Base-by-base conservation (phyloP, 2,797 vertebrate genomes). In the Buphagus erythrorhynchus region DNA sequence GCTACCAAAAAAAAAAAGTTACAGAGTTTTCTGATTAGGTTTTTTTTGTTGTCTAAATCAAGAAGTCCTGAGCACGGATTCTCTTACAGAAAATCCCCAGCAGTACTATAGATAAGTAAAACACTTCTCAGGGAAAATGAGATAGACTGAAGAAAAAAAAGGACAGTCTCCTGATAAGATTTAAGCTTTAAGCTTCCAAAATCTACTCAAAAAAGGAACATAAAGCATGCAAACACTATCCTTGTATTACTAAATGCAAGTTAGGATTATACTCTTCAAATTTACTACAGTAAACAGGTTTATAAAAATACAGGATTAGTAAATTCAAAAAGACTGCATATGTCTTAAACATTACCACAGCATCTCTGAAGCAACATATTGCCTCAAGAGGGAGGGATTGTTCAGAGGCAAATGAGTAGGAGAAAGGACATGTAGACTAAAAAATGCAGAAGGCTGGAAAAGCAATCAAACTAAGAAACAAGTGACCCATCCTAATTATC, bases 401-500 rank as follows among this genome's bases (percentile, higher is more conserved):
- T 42, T 85, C 31, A 68, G 29, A 86, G 26, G n/a, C 35, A 78
- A 87, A 76, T 2, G 9, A 79, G 31, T 11, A 69, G n/a, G 16
- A 67, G 38, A 79, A 79, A 29, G 36, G 42, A 68, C 68, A 75
- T 2, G 6, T 12, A 63, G 54, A 79, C 22, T 25, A 71, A 67
- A 90, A 66, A 13, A 12, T 22, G 66, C 51, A 81, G 55, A 85
- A 24, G 38, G 35, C 57, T 57, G 42, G 66, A 88, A 90, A 88
- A 66, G 51, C 79, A 93, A 67, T 66, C 58, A 46, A 84, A 85
- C 65, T 46, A 90, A 80, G 77, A 88, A 94, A 88, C 67, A 82
- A 83, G 84, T 91, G 73, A 91, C 79, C 84, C 77, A 81, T 80
- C 35, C 80, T 91, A 92, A 87, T 96, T 87, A 95, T 80, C 68